Evolutionary conservation across 2,113 vertebrate species (phyloP).

Genomic region (Takifugu bimaculatus): DNA sequence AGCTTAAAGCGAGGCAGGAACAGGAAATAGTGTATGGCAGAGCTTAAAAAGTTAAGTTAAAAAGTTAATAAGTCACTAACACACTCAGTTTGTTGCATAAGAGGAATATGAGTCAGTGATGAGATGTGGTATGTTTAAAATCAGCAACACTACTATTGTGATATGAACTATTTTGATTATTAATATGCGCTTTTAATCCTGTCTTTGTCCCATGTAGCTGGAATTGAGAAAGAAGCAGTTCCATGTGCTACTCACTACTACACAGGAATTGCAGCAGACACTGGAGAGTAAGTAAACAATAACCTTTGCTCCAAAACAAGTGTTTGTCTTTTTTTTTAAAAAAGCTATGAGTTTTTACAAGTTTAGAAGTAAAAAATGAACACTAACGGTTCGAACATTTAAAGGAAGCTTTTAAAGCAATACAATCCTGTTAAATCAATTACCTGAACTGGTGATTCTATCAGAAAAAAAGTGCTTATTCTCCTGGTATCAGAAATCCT

Average conservation of each 20-base stretch:
- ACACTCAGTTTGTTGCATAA: no score
- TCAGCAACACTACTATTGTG: not conserved
- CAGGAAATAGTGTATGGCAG: no score
- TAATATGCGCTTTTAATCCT: not conserved
- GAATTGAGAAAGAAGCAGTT: constrained; percentile 97
- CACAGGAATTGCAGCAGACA: constrained; percentile 97
- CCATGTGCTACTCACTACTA: constrained; percentile 95
- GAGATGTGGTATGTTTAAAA: constrained; percentile 74
- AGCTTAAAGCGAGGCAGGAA: no score
- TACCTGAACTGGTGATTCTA: no score
- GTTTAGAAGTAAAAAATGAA: no score
- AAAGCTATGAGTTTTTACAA: no score
- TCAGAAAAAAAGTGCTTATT: no score
- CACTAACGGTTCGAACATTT: not conserved
- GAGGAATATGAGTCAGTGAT: no score
- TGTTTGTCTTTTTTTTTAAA: no score
- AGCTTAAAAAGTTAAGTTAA: no score
- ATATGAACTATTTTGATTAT: not conserved
- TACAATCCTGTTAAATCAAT: not conserved
- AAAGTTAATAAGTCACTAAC: no score
- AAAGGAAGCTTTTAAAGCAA: not conserved
- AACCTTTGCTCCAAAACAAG: not conserved
- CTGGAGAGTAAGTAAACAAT: constrained; percentile 89
- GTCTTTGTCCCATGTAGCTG: constrained; percentile 73
- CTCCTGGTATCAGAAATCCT: no score